Base-by-base conservation (phyloP, 2,888 invertebrate genomes). In the Morpho achilles region DNA sequence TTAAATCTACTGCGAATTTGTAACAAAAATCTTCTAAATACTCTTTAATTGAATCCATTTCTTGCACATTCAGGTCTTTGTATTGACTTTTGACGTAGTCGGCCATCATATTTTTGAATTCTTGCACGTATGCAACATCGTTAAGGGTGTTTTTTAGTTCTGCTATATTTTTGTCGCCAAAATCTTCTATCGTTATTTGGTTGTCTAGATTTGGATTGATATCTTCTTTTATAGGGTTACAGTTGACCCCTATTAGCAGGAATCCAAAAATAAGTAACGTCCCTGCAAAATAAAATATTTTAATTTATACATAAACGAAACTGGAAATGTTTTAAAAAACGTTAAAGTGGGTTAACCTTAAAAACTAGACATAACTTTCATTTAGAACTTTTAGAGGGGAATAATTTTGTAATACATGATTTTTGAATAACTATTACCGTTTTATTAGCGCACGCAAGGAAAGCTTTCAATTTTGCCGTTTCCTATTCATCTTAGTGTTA, bases 1-100 rank as follows among this genome's bases (percentile, higher is more conserved):
- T 69, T 0, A 78, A 46, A 43, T 77, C 76, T 7, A 56, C 64
- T 0, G 74, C 73, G 53, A 78, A 73, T 7, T 67, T 68, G 3
- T 64, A 64, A 0, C 76, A 50, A 47, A 77, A 77, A 0, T 70
- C 70, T 54, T 76, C 75, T 5, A 78, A 44, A 1, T 63, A 64
- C 0, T 45, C 10, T 23, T 70, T 69, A 0, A 78, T 67, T 42
- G 47, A 61, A 16, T 49, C 63, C 64, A 61, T 64, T 9, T 69
- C 70, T 46, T 60, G 64, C 40, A 53, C 46, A 0, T 68, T 69
- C 3, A 75, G 56, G 40, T 72, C 62, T 0, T 56, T 62, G 22
- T 73, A 68, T 46, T 68, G 66, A 2, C 45, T 56, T 22, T 62
- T 68, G 0, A 75, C 69, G 53, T 71, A 72, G 4, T 69, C 67